Conservation (phyloP, 2,888 invertebrate species). For the Mesorhabditis spiculigera region DNA sequence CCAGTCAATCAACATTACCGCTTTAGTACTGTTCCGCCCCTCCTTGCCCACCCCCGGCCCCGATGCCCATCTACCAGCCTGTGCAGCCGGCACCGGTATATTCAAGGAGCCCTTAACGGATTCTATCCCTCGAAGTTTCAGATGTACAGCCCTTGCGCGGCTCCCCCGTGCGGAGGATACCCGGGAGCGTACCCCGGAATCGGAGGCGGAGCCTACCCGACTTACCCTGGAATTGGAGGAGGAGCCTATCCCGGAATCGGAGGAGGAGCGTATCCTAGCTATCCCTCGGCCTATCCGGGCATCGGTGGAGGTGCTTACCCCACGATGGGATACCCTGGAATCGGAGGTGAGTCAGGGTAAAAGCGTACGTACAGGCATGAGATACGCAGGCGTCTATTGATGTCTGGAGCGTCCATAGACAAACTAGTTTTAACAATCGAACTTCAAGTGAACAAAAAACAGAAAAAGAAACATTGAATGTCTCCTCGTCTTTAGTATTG, state of each 20-base stretch:
- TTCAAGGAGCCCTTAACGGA: not conserved
- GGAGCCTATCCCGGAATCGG: slow-evolving; percentile 1
- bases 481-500: no score
- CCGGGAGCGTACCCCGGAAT: slow-evolving; percentile 3
- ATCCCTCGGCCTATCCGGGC: no score
- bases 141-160: slow-evolving; percentile 1
- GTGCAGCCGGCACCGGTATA: not conserved
- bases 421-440: no score
- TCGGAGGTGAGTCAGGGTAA: not conserved
- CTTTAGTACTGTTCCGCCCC: not conserved
- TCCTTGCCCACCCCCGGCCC: slow-evolving; percentile 2
- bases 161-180: not conserved
- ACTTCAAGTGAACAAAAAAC: no score
- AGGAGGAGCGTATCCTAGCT: not conserved
- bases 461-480: no score
- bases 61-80: not conserved
- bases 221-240: not conserved
- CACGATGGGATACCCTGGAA: not conserved
- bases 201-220: slow-evolving; percentile 5
- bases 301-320: slow-evolving; percentile 5
- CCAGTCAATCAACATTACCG: not conserved
- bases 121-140: not conserved
- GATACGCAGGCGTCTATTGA: no score
- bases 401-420: no score
- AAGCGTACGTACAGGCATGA: no score